Base-by-base conservation (phyloP, 2,888 invertebrate species). In the Drosophila conformis region DNA sequence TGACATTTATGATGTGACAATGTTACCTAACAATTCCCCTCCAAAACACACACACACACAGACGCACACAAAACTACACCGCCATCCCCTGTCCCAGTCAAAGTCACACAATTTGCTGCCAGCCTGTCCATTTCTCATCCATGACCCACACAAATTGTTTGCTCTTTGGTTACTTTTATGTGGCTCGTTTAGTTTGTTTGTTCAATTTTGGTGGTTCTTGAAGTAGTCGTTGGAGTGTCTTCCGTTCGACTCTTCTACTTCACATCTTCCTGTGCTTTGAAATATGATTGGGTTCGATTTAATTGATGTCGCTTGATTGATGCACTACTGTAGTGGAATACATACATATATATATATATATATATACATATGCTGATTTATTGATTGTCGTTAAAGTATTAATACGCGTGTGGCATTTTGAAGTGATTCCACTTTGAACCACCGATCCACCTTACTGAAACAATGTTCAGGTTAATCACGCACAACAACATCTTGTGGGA, bases 1-100 rank as follows among this genome's bases (percentile, higher is more conserved):
- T 86, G 87, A 88, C 90, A 90, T 90, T 87, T 87, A 87, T 90
- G 87, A 89, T 83, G 84, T 87, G 89, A 83, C 89, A 82, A 78
- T 78, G 76, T 85, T 76, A 67, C 78, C 82, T 75, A 71, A 73
- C 83, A 63, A 69, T 59, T 57, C 54, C 57, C 46, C 21, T 25
- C 15, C 15, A 25, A 25, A 25, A 46, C 15, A 46, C 15, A 46
- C 58, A 42, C 29, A 18, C 40, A 46, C 58, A 42, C n/a, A n/a
- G n/a, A n/a, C n/a, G n/a, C 29, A 35, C 27, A 18, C 15, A 21
- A 53, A 57, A 52, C 49, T 59, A 63, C 27, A 5, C 18, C 33
- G 11, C 38, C 61, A 31, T 61, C 5, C 21, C 11, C 42, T 52
- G 59, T 76, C 40, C 46, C 48, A 40, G 51, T 57, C 56, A 64